Conservation (phyloP, 2,797 vertebrate genomes). For the Acomys russatus region DNA sequence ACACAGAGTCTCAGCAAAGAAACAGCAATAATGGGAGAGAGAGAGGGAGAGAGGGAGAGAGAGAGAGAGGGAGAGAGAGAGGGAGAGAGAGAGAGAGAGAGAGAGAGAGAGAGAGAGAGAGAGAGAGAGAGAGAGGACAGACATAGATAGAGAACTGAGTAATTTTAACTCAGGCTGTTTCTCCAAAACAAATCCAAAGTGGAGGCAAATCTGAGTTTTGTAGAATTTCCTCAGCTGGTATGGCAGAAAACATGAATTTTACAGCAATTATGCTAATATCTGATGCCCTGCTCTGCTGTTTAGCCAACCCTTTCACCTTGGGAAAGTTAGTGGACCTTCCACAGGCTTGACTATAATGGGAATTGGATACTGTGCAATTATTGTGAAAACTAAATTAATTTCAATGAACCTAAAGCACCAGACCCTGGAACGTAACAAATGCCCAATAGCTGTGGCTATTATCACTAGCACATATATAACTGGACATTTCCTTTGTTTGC, state of each 20-base stretch:
- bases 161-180: neutral
- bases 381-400: slow-evolving; percentile 33
- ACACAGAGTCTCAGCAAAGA: neutral
- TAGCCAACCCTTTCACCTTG: neutral
- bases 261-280: neutral
- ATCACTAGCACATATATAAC: neutral
- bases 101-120: neutral
- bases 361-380: neutral
- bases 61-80: neutral
- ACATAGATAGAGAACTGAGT: neutral
- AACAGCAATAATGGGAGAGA: neutral
- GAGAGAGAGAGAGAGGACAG: neutral
- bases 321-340: neutral
- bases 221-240: neutral
- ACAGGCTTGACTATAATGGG: neutral
- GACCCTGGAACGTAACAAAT: neutral
- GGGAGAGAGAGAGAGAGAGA: neutral
- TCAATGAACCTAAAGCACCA: slow-evolving; percentile 8
- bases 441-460: neutral
- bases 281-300: neutral
- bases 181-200: neutral
- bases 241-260: neutral
- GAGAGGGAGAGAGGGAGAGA: neutral
- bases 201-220: slow-evolving; percentile 1
- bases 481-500: neutral